Evolutionary conservation across 2,797 vertebrate genomes (phyloP).

Genomic region (Leptatherina wallacei): DNA sequence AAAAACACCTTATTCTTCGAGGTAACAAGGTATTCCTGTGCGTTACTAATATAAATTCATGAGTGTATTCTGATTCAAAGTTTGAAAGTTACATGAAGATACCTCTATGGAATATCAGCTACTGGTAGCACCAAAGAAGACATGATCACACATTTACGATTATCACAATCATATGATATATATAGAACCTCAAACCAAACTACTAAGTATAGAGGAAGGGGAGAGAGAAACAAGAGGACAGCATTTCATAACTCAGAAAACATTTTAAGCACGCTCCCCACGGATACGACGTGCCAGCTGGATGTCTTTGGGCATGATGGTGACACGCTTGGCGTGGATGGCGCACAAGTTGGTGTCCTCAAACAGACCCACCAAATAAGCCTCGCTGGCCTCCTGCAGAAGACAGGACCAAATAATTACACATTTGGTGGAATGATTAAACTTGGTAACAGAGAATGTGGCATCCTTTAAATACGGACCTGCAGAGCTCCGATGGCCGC

Average conservation of each 20-base stretch:
- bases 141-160: slow-evolving; percentile 76
- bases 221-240: slow-evolving; percentile 57
- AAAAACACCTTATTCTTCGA: slow-evolving; percentile 54
- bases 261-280: slow-evolving; percentile 85
- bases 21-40: slow-evolving; percentile 54
- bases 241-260: slow-evolving; percentile 47
- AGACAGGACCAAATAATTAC: slow-evolving; percentile 4
- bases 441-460: neutral
- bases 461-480: slow-evolving; percentile 54
- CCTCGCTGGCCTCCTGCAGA: slow-evolving; percentile 87
- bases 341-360: slow-evolving; percentile 90
- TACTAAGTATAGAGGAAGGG: slow-evolving; percentile 69
- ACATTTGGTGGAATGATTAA: neutral
- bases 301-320: slow-evolving; percentile 92
- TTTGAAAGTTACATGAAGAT: slow-evolving; percentile 63
- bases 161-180: slow-evolving; percentile 78
- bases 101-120: slow-evolving; percentile 72
- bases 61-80: slow-evolving; percentile 59
- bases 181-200: slow-evolving; percentile 79
- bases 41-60: slow-evolving; percentile 56
- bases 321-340: slow-evolving; percentile 90
- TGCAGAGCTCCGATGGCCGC: slow-evolving; percentile 87
- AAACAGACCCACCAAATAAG: slow-evolving; percentile 87
- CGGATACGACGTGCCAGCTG: slow-evolving; percentile 90
- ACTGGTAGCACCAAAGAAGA: slow-evolving; percentile 80